Evolutionary conservation across 2,888 invertebrate species (phyloP), one percentile per base, ranked within the genome.

Genomic region (Enchytraeus crypticus): DNA sequence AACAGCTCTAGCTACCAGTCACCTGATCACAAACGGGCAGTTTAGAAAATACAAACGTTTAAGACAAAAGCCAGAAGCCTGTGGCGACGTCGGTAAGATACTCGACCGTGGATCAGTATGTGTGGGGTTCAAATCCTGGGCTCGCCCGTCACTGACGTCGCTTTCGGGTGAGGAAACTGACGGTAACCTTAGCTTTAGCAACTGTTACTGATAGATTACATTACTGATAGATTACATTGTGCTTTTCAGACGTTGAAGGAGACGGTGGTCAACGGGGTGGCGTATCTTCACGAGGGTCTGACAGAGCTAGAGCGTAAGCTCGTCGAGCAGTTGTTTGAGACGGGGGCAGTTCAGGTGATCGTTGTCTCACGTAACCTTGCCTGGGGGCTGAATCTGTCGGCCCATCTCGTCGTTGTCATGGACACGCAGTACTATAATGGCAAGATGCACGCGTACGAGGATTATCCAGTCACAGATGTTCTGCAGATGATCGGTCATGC

Each of bases 401-500:
- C 92, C 0, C 92, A 97, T 80, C 84, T 97, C n/a, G 93, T 92
- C 32, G 86, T 99, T 53, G 87, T 98, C 46, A 95, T 97, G 85
- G 98, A 98, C 74, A 95, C 96, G 0, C 93, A 96, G 77, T 87
- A 84, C 77, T 90, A 90, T 77, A 89, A 90, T 77, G 90, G 90
- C 61, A 88, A 88, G 63, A 62, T 66, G 26, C 71, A 71, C 56
- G 85, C 88, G 0, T 96, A 98, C 81, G 96, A 97, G 80, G 98
- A 98, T 81, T 99, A 97, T 79, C 93, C 97, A 0, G 87, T 97
- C 33, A 92, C 92, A 0, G 96, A 96, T 74, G 92, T 99, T 0
- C 82, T 98, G 27, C 96, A 98, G 81, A 98, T 98, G 97, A 85
- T 97, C 47, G 97, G 97, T 0, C 84, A 92, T 54, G 97, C 97